Conservation (phyloP, 2,113 vertebrate genomes). For the Arvicanthis niloticus region DNA sequence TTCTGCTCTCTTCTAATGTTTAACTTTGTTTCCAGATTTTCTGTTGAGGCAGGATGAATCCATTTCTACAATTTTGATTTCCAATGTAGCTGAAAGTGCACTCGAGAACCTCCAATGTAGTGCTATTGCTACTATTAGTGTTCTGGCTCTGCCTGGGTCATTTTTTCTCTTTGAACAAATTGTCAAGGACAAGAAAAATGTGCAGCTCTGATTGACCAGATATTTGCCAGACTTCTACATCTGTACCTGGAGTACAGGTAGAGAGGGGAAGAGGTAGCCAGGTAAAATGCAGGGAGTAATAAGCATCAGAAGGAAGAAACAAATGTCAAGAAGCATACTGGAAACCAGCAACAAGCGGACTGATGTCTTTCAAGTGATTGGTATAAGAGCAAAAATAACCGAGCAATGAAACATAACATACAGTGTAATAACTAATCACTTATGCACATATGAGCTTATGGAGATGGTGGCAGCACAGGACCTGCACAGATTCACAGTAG, state of each 20-base stretch:
- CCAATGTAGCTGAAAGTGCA: neutral
- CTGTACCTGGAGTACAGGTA: neutral
- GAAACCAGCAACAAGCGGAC: neutral
- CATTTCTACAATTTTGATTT: neutral
- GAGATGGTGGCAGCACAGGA: neutral
- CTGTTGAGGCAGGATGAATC: neutral
- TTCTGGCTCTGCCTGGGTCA: neutral
- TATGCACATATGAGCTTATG: neutral
- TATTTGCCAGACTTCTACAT: neutral
- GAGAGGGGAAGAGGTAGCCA: neutral
- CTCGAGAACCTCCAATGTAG: neutral
- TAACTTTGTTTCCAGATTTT: neutral
- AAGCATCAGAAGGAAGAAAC: neutral
- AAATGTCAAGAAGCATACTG: no score
- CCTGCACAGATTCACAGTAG: neutral
- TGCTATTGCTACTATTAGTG: neutral
- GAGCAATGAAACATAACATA: neutral
- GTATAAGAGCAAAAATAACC: neutral
- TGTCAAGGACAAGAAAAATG: neutral
- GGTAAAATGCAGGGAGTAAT: neutral
- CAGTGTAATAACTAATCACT: neutral
- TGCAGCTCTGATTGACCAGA: neutral
- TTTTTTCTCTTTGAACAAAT: slow-evolving; percentile 24
- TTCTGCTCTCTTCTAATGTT: neutral
- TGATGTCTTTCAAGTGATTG: neutral